Conservation (phyloP, 2,113 vertebrate genomes). For the Aegithalos caudatus region DNA sequence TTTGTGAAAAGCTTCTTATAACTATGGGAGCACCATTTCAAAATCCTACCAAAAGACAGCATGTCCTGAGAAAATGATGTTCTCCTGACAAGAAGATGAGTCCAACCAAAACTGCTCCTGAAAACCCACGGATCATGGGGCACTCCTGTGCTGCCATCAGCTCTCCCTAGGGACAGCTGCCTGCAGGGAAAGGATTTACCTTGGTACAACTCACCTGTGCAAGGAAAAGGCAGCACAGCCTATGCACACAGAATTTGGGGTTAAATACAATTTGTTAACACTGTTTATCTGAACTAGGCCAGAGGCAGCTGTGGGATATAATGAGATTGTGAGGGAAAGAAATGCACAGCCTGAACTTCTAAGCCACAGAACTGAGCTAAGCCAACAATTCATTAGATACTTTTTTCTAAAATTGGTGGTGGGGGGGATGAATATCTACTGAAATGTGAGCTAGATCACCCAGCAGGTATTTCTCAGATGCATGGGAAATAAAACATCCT, state of each 20-base stretch:
- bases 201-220: not conserved
- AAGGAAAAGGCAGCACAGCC: not conserved
- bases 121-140: accelerated
- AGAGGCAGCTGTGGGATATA: not conserved
- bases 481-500: not conserved
- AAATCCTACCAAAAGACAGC: not conserved
- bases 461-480: not conserved
- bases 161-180: not conserved
- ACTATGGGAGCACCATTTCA: not conserved
- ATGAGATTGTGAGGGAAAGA: not conserved
- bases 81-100: not conserved
- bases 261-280: not conserved
- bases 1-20: not conserved
- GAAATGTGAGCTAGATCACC: not conserved
- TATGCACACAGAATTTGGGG: not conserved
- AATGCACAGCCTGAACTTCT: not conserved
- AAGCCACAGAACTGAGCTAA: not conserved
- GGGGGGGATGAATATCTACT: not conserved
- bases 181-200: not conserved
- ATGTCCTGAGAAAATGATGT: not conserved
- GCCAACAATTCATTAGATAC: not conserved
- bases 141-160: not conserved
- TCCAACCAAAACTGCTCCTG: not conserved
- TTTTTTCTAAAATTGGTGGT: not conserved
- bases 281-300: not conserved